phyloP scores from a whole-genome alignment of 2,113 vertebrate species.

The Miniopterus natalensis region DNA sequence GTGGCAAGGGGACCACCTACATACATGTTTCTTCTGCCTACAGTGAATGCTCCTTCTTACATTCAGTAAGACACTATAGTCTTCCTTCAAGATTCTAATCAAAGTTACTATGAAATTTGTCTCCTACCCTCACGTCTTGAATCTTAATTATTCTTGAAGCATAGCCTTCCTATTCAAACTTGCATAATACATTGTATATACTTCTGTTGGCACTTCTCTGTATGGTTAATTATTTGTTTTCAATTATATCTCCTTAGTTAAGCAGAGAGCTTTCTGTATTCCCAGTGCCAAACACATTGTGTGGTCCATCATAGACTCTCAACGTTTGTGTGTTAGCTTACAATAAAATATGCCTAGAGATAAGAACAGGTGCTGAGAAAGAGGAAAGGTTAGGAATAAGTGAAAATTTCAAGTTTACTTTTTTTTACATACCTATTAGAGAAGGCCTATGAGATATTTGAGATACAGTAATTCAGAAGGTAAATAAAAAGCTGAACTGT shows the following conservation, averaged over 20 bases:
- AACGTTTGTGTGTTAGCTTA: not conserved
- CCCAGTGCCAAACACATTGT: not conserved
- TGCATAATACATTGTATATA: not conserved
- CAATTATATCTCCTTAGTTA: not conserved
- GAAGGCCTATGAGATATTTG: not conserved
- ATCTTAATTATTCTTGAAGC: not conserved
- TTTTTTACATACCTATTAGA: not conserved
- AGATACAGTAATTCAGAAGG: not conserved
- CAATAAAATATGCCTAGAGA: not conserved
- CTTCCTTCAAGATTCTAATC: not conserved
- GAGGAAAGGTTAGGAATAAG: not conserved
- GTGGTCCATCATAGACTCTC: not conserved
- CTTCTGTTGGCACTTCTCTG: not conserved
- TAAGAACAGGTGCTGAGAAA: slow-evolving; percentile 23
- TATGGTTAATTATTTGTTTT: not conserved
- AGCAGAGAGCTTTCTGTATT: slow-evolving; percentile 14
- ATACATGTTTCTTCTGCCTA: not conserved
- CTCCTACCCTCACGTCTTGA: not conserved
- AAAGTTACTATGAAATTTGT: not conserved
- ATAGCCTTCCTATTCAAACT: not conserved
- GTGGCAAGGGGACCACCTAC: not conserved
- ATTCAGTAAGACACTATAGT: not conserved
- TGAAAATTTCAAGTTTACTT: not conserved
- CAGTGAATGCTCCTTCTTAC: not conserved
- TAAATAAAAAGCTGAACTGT: not conserved